A percentile compares a stretch with the other conserved stretches of the same genome.
Conservation (phyloP, 2,797 vertebrate genomes). For the Sebastes kiyomatsui region DNA sequence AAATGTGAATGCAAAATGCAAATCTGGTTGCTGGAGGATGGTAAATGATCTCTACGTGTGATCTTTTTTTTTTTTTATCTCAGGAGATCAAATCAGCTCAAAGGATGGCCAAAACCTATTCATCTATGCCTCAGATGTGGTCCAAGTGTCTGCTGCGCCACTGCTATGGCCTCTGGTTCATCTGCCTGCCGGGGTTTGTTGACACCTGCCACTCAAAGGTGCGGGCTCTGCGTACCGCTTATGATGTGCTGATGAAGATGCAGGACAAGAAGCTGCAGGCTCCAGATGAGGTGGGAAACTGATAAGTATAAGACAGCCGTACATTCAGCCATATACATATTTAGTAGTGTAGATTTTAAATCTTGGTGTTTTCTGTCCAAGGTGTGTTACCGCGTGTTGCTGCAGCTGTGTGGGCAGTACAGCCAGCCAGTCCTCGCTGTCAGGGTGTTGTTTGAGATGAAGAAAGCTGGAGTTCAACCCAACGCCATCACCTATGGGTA, state of each 20-base stretch:
- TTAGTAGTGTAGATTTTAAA: neutral
- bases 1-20: constrained; percentile 21
- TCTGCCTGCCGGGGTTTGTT: constrained; percentile 95
- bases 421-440: constrained; percentile 97
- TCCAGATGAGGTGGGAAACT: constrained; percentile 91
- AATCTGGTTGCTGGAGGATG: neutral
- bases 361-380: constrained; percentile 50
- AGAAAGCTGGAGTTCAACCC: constrained; percentile 96
- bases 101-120: constrained; percentile 94
- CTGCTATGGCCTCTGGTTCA: constrained; percentile 98
- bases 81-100: constrained; percentile 98
- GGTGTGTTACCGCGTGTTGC: constrained; percentile 97
- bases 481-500: constrained; percentile 99
- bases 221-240: constrained; percentile 92
- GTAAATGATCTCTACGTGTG: neutral
- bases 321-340: neutral
- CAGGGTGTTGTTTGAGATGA: constrained; percentile 97
- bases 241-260: constrained; percentile 96
- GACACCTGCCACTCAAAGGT: constrained; percentile 95
- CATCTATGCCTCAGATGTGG: constrained; percentile 98
- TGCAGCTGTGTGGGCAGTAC: constrained; percentile 98
- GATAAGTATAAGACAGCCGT: neutral
- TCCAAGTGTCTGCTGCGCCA: constrained; percentile 95
- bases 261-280: constrained; percentile 95
- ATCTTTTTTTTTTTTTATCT: constrained; percentile 36